Conservation (phyloP, 2,888 invertebrate genomes). For the Temnothorax rugatulus region DNA sequence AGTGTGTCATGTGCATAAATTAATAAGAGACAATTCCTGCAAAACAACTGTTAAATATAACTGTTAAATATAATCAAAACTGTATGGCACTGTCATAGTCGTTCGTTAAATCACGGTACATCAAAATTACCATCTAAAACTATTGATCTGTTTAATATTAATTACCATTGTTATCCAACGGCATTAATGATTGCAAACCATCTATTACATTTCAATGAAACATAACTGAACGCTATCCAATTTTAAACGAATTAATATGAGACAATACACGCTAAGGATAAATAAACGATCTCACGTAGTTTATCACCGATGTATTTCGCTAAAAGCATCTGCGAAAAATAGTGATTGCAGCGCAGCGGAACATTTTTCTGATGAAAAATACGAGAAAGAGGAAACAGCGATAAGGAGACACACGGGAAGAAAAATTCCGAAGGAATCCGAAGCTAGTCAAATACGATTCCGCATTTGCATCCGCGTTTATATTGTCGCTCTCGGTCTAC, state of each 20-base stretch:
- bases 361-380: neutral
- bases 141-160: conserved; percentile 14
- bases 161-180: neutral
- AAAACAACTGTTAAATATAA: conserved; percentile 38
- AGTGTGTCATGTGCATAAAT: conserved; percentile 48
- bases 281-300: neutral
- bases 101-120: neutral
- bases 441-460: conserved; percentile 61
- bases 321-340: conserved; percentile 15
- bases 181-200: conserved; percentile 10
- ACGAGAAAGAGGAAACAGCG: neutral
- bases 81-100: conserved; percentile 34
- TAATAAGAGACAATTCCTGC: conserved; percentile 39
- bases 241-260: conserved; percentile 14
- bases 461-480: conserved; percentile 57
- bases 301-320: neutral
- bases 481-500: conserved; percentile 52
- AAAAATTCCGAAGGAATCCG: conserved; percentile 51
- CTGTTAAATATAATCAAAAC: conserved; percentile 53
- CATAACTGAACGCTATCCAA: neutral
- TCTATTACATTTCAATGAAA: conserved; percentile 9
- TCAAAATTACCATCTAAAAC: conserved; percentile 33
- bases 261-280: neutral
- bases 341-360: neutral
- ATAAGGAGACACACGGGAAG: neutral